Evolutionary conservation across 2,888 invertebrate species (phyloP), one percentile per base, ranked within the genome.

Genomic region (Augiades crinisus): DNA sequence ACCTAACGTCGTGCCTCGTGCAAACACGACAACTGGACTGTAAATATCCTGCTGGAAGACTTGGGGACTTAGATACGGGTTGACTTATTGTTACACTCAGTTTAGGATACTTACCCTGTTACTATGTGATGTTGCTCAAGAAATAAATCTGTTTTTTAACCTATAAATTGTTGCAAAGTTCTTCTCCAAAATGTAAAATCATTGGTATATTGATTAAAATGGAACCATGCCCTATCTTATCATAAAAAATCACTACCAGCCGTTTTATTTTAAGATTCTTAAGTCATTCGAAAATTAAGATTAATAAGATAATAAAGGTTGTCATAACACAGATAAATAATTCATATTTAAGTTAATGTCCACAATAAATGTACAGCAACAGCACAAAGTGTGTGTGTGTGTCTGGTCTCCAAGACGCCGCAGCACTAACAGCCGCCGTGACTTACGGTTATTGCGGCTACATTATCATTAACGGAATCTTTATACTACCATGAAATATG

Each of bases 391-490:
- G 17, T 41, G 24, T 34, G 41, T 34, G 33, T 16, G 27, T 34
- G 33, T 16, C 19, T 33, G 16, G 33, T 34, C 33, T 24, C 40
- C 14, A 33, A 41, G 40, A 30, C 30, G 16, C 12, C 5, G 41
- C 30, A 33, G 22, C 33, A 34, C 45, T 33, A 14, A 24, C 45
- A 19, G 45, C 1, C 31, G 10, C 41, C 24, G 50, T 50, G 50
- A 51, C 44, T 21, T 21, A 51, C 50, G 50, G 37, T 51, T 44
- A 51, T 44, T 27, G 50, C 36, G 27, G 14, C 30, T 31, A 44
- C 50, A 51, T 44, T 51, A 51, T 51, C 50, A 51, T 51, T 44
- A 51, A 43, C 27, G 43, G 16, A 51, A 51, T 51, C 43, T 51
- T 50, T 43, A 37, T 36, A 43, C 43, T 44, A 37, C 43, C 36